Conservation (phyloP, 2,888 invertebrate genomes). For the Cheiracanthium punctorium region DNA sequence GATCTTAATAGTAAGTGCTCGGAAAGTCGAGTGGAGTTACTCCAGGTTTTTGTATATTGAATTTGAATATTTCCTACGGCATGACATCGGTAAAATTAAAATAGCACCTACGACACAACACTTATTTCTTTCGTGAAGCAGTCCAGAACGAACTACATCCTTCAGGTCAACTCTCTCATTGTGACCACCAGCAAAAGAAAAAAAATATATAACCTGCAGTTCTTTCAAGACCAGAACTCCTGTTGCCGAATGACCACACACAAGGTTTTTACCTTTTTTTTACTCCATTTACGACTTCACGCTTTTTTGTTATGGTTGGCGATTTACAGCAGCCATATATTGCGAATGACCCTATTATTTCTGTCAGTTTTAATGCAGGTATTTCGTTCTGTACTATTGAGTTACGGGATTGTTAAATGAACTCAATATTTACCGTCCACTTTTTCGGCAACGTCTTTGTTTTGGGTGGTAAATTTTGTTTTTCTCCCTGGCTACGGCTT, state of each 20-base stretch:
- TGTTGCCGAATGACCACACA: constrained; percentile 27
- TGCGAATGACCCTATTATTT: not conserved
- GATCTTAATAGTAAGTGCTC: too few species aligned
- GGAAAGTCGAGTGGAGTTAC: too few species aligned
- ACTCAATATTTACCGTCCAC: not conserved
- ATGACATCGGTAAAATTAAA: too few species aligned
- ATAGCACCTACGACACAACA: too few species aligned
- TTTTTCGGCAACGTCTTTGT: not conserved
- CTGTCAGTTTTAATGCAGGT: constrained; percentile 1
- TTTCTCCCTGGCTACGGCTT: not conserved
- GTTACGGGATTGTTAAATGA: not conserved
- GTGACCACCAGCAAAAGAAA: too few species aligned
- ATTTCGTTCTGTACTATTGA: not conserved
- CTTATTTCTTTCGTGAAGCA: too few species aligned
- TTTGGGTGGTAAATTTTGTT: not conserved
- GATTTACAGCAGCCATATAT: not conserved
- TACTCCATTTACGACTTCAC: constrained; percentile 20
- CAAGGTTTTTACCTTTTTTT: not conserved
- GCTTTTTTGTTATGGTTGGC: not conserved
- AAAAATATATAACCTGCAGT: too few species aligned
- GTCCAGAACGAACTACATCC: too few species aligned
- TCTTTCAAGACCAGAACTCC: too few species aligned
- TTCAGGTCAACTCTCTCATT: too few species aligned
- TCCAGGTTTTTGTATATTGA: too few species aligned
- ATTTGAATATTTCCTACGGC: too few species aligned